A percentile compares a stretch with the other conserved stretches of the same genome.
Conservation (phyloP, 2,113 vertebrate species). For the Notechis scutatus region DNA sequence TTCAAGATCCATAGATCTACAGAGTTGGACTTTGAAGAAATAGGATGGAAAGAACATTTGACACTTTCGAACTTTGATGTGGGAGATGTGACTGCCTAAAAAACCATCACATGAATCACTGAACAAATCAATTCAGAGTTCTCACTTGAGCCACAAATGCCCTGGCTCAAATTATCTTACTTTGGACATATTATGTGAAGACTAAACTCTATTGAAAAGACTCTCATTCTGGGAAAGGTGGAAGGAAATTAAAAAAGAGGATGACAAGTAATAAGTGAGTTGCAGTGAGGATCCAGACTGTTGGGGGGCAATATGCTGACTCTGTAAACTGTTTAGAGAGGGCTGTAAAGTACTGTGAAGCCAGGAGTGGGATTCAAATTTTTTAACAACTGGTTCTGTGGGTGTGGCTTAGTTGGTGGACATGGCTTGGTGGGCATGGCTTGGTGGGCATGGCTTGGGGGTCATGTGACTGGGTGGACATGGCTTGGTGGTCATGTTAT, state of each 20-base stretch:
- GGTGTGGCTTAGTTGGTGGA: too few species aligned
- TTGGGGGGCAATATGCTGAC: too few species aligned
- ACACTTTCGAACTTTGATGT: not conserved
- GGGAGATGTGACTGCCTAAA: not conserved
- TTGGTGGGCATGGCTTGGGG: too few species aligned
- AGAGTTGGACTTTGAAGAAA: not conserved
- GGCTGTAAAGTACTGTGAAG: too few species aligned
- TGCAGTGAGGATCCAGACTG: not conserved
- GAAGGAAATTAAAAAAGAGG: not conserved
- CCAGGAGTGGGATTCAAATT: too few species aligned
- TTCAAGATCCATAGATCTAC: not conserved
- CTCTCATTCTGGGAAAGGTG: not conserved
- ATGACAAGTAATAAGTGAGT: not conserved
- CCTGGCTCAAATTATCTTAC: not conserved
- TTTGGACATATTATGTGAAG: not conserved
- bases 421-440: too few species aligned
- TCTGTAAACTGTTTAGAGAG: too few species aligned
- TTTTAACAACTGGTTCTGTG: too few species aligned
- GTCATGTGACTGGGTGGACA: too few species aligned
- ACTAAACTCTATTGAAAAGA: not conserved
- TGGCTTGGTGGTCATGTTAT: too few species aligned
- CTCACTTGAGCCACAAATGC: not conserved
- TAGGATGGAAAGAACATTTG: not conserved
- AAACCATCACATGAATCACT: not conserved
- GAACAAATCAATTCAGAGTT: not conserved